Base-by-base conservation (phyloP, 2,888 invertebrate genomes). In the Neoscelio sp. region DNA sequence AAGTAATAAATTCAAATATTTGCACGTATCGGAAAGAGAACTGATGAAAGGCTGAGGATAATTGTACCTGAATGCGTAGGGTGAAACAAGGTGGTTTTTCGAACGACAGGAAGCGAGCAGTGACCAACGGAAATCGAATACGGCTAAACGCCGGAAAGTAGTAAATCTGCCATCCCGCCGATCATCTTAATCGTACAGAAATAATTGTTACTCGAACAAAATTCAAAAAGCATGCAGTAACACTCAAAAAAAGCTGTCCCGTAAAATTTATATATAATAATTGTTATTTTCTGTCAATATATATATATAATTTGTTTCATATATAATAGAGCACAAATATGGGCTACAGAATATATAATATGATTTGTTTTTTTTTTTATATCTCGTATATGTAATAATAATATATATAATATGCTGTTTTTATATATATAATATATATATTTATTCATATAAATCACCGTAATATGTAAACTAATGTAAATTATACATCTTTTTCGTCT, bases 381-480 rank as follows among this genome's bases (percentile, higher is more conserved):
- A 40, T 70, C 40, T 58, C 64, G 40, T 77, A 74, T 40, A 44
- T 78, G 75, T 81, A 79, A 80, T 77, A 78, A 83, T 78, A 80
- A 80, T 82, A 82, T 81, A 82, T 80, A 82, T 78, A 58, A 82
- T 80, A 84, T 83, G 56, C 80, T 80, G 82, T 70, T 67, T 80
- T 67, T 74, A 78, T 80, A 80, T 81, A 80, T 80, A 79, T 82
- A 82, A 81, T 81, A 82, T 83, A 83, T 82, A 80, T 74, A 74
- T 74, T 74, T 82, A 80, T 80, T 82, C 75, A 82, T 85, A 83
- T 85, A 83, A 85, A 86, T 84, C 80, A 82, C 81, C 78, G 82
- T 82, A 83, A 84, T 85, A 82, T 83, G 78, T 74, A 84, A 85
- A 86, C 81, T 81, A 85, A 84, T 84, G 86, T 82, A 82, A 85